Percentiles rank a stretch among this genome's conserved stretches.
Conservation (phyloP, 1,140 invertebrate species). For the Ceratitis capitata region DNA sequence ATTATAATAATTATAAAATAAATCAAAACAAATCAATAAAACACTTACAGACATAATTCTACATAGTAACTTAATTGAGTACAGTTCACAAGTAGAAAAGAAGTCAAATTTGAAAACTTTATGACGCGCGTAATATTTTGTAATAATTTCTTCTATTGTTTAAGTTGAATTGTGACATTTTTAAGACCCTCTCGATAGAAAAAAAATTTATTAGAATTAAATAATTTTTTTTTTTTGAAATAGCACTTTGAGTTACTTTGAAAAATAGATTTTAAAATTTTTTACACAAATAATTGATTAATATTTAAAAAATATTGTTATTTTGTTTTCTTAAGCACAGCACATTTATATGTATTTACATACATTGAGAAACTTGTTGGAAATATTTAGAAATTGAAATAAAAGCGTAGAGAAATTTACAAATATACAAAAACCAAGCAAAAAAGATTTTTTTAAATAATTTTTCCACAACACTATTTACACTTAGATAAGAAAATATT, state of each 20-base stretch:
- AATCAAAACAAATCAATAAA: neutral
- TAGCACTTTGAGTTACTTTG: neutral
- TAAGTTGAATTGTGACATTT: neutral
- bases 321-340: neutral
- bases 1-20: neutral
- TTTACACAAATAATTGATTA: neutral
- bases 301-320: neutral
- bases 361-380: conserved; percentile 5
- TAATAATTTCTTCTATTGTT: neutral
- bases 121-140: neutral
- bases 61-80: neutral
- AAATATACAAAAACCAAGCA: conserved; percentile 36
- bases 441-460: neutral
- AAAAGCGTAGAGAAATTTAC: neutral
- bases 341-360: conserved; percentile 36
- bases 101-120: neutral
- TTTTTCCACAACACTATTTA: conserved; percentile 23
- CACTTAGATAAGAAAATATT: conserved; percentile 3
- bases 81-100: neutral
- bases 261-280: neutral
- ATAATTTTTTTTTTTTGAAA: neutral
- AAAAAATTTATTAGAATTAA: neutral
- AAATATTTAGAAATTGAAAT: neutral
- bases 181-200: neutral
- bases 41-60: too few species aligned